Percentiles rank a stretch among this genome's conserved stretches.
These are phyloP conservation scores for Himantopus leucocephalus DNA, from an alignment of 2,113 vertebrate genomes.

Conservation along the genomic window DNA sequence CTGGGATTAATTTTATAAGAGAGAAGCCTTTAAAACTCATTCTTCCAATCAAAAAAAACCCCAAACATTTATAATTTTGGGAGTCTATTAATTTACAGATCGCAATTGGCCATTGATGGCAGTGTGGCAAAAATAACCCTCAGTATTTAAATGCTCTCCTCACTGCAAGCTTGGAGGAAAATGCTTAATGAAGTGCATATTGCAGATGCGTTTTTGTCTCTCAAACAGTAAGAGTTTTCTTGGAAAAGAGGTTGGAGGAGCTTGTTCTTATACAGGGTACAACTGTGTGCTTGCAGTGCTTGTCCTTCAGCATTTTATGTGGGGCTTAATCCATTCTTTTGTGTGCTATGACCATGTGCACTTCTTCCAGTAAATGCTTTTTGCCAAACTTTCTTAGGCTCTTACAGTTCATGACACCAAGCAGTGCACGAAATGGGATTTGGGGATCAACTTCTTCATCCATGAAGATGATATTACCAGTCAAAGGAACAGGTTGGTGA, in stretches of 20 bases:
- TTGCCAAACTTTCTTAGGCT: slow-evolving; percentile 69
- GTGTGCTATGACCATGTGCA: not conserved
- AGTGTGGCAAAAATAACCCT: not conserved
- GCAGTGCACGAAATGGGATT: slow-evolving; percentile 85
- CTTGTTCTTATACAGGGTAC: not conserved
- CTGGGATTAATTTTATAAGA: not conserved
- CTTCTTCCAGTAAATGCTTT: not conserved
- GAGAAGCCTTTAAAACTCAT: not conserved
- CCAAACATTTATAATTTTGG: not conserved
- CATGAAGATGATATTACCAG: slow-evolving; percentile 86
- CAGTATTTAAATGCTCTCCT: not conserved
- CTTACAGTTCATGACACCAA: slow-evolving; percentile 93
- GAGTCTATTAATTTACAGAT: not conserved
- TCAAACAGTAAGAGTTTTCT: not conserved
- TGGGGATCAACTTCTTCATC: slow-evolving; percentile 96
- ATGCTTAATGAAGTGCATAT: not conserved
- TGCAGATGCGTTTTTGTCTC: not conserved
- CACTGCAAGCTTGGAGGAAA: not conserved
- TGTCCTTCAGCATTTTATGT: not conserved
- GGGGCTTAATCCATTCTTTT: not conserved
- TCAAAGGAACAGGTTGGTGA: slow-evolving; percentile 84
- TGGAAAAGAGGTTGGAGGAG: not conserved
- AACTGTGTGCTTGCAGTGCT: not conserved
- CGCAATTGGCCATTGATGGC: not conserved
- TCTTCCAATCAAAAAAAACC: not conserved